Evolutionary conservation across 2,113 vertebrate species (phyloP).

Genomic region (Anolis carolinensis): DNA sequence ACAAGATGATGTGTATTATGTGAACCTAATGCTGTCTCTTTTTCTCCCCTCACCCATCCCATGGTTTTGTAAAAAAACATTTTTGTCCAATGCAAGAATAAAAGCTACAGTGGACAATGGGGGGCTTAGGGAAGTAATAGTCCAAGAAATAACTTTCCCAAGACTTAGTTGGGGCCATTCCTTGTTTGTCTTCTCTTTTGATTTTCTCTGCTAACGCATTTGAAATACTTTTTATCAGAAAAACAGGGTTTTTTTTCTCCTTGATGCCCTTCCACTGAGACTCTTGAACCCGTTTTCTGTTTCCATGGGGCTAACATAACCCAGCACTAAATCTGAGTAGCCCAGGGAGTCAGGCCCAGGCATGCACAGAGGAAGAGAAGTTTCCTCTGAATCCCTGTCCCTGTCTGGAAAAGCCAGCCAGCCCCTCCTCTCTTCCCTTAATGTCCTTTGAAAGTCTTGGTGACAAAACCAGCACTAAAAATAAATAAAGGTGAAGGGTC

Average conservation of each 20-base stretch:
- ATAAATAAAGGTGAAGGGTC: constrained; percentile 44
- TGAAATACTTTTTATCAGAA: constrained; percentile 57
- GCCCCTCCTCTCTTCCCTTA: constrained; percentile 15
- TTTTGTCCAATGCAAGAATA: too few species aligned
- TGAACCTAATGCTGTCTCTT: too few species aligned
- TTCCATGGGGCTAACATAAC: constrained; percentile 77
- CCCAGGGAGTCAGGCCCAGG: constrained; percentile 61
- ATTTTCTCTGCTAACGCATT: constrained; percentile 40
- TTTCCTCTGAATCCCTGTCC: constrained; percentile 52
- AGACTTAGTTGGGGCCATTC: not conserved
- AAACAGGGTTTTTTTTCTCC: constrained; percentile 60
- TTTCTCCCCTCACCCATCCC: too few species aligned
- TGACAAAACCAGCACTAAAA: constrained; percentile 62
- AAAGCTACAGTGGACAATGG: too few species aligned
- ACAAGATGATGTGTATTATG: too few species aligned
- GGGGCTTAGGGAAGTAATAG: not conserved
- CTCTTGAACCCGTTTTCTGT: constrained; percentile 74
- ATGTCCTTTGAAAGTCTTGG: constrained; percentile 40
- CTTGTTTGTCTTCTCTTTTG: constrained; percentile 19
- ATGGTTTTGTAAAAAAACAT: too few species aligned
- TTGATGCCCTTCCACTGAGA: constrained; percentile 74
- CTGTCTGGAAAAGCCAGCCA: constrained; percentile 27
- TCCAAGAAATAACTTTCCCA: not conserved
- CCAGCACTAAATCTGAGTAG: constrained; percentile 72
- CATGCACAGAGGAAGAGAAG: not conserved